Conservation (phyloP, 2,797 vertebrate genomes). For the Benthosema pterotum region DNA sequence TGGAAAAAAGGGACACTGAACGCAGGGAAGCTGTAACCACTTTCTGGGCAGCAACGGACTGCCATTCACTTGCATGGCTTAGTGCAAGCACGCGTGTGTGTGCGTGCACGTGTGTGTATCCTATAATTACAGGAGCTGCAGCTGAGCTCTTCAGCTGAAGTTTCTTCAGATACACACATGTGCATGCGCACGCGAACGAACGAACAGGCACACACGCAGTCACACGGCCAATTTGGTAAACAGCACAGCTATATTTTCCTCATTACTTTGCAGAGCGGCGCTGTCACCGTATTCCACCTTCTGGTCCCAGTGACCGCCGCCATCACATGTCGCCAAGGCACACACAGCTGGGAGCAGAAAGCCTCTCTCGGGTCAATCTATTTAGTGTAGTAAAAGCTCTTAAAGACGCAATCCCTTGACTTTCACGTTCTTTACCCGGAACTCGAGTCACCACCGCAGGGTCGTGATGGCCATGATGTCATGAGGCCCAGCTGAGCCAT, state of each 20-base stretch:
- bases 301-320: background rate
- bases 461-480: too few species aligned
- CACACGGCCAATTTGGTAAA: constrained; percentile 35
- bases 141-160: constrained; percentile 1
- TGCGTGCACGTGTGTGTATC: background rate
- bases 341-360: too few species aligned
- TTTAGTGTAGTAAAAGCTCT: too few species aligned
- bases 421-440: too few species aligned
- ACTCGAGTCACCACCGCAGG: too few species aligned
- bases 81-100: constrained; percentile 10
- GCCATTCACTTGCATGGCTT: constrained; percentile 20
- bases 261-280: constrained; percentile 13
- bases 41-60: constrained; percentile 55
- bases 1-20: constrained; percentile 59
- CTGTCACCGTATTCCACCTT: constrained; percentile 28
- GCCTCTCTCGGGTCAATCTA: too few species aligned
- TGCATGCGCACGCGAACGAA: too few species aligned
- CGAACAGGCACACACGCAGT: too few species aligned
- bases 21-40: constrained; percentile 55
- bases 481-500: too few species aligned
- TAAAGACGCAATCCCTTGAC: too few species aligned
- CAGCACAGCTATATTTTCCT: constrained; percentile 10
- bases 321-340: too few species aligned
- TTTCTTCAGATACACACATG: too few species aligned
- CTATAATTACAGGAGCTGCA: constrained; percentile 33